Evolutionary conservation across 2,797 vertebrate species (phyloP).

Genomic region (Mormyrus proboscirostris): DNA sequence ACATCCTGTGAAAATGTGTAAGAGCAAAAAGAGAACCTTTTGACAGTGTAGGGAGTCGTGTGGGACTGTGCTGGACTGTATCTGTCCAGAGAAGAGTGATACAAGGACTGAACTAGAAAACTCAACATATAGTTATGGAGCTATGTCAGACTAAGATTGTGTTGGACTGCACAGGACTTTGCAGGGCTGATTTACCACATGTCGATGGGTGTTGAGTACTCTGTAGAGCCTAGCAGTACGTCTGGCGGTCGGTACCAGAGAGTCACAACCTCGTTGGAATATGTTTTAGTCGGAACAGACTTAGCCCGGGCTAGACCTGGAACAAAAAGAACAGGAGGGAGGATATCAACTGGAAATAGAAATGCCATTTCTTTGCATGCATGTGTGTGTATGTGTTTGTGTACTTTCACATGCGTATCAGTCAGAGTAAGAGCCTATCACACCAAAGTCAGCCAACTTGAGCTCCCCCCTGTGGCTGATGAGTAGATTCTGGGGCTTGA

Average conservation of each 20-base stretch:
- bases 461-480: constrained; percentile 72
- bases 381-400: neutral
- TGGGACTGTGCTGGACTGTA: neutral
- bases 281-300: constrained; percentile 92
- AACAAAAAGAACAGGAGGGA: neutral
- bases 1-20: neutral
- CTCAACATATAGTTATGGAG: neutral
- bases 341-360: constrained; percentile 27
- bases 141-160: neutral
- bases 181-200: constrained; percentile 77
- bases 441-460: constrained; percentile 72
- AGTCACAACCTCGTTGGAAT: constrained; percentile 93
- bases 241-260: constrained; percentile 93
- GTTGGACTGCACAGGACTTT: constrained; percentile 19
- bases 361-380: neutral
- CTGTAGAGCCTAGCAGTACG: constrained; percentile 88
- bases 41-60: neutral
- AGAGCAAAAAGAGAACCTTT: neutral
- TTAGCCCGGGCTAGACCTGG: constrained; percentile 80
- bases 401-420: neutral
- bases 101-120: neutral
- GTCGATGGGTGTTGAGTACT: constrained; percentile 94
- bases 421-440: neutral
- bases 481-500: constrained; percentile 72
- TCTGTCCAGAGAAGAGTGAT: neutral